Evolutionary conservation across 1,140 invertebrate genomes (phyloP).

Genomic region (Drosophila leontia): DNA sequence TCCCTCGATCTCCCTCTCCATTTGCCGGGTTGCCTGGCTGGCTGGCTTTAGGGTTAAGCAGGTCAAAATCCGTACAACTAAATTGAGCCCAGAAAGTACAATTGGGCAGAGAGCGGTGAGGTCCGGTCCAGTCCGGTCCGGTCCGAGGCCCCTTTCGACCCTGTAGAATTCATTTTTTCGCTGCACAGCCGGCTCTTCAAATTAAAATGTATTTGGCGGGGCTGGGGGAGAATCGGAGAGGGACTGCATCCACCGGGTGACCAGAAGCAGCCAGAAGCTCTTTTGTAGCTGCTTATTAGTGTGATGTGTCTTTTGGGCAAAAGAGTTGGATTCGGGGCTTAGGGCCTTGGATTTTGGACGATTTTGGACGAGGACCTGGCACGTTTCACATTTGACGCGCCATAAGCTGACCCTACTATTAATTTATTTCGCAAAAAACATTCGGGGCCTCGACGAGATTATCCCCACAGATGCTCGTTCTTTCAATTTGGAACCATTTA

Average conservation of each 20-base stretch:
- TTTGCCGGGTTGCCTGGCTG: slow-evolving; percentile 33
- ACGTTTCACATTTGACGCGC: slow-evolving; percentile 77
- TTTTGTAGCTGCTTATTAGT: slow-evolving; percentile 81
- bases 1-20: slow-evolving; percentile 7
- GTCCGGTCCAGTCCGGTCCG: background rate
- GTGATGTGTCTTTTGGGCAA: slow-evolving; percentile 62
- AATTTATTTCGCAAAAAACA: slow-evolving; percentile 59
- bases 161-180: slow-evolving; percentile 63
- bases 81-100: slow-evolving; percentile 81
- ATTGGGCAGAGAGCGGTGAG: slow-evolving; percentile 40
- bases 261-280: slow-evolving; percentile 83
- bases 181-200: slow-evolving; percentile 47
- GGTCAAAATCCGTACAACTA: slow-evolving; percentile 84
- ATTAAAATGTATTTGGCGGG: slow-evolving; percentile 76
- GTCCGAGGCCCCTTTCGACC: slow-evolving; percentile 25
- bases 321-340: background rate
- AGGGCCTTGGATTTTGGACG: slow-evolving; percentile 5
- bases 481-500: slow-evolving; percentile 45
- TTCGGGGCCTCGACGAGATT: slow-evolving; percentile 19
- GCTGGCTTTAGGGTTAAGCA: slow-evolving; percentile 78
- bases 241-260: slow-evolving; percentile 52
- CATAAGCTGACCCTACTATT: slow-evolving; percentile 63
- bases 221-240: background rate
- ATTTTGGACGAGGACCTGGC: slow-evolving; percentile 46
- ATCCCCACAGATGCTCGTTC: slow-evolving; percentile 35